Evolutionary conservation across 2,797 vertebrate genomes (phyloP).

Genomic region (Carcharodon carcharias): DNA sequence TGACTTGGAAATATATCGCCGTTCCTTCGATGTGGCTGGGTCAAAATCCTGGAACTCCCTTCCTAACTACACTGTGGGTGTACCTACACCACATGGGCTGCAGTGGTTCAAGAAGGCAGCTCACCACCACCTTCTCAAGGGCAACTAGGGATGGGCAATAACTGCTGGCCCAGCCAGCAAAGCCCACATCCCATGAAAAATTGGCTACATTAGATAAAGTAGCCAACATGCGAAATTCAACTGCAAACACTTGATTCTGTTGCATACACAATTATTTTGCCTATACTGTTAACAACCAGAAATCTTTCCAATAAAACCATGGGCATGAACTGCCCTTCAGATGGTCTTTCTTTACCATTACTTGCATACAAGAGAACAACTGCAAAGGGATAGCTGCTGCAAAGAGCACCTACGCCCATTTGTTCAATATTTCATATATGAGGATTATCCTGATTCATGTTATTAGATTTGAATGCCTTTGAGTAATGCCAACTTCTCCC

Average conservation of each 20-base stretch:
- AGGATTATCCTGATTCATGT: neutral
- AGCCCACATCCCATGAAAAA: no score
- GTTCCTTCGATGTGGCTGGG: no score
- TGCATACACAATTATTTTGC: no score
- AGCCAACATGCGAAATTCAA: neutral
- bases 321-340: neutral
- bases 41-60: no score
- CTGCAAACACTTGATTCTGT: neutral
- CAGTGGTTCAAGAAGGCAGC: no score
- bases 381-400: neutral
- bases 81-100: no score
- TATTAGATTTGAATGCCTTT: neutral
- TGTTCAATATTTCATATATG: neutral
- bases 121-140: no score
- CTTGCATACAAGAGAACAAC: neutral
- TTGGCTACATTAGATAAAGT: neutral
- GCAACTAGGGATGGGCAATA: no score
- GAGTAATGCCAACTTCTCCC: neutral
- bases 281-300: neutral
- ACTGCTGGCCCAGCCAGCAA: no score
- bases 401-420: neutral
- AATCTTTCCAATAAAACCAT: neutral
- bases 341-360: neutral
- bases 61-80: no score
- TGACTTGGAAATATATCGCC: no score